phyloP scores from a whole-genome alignment of 2,888 invertebrate genomes.

The Noctua fimbriata region DNA sequence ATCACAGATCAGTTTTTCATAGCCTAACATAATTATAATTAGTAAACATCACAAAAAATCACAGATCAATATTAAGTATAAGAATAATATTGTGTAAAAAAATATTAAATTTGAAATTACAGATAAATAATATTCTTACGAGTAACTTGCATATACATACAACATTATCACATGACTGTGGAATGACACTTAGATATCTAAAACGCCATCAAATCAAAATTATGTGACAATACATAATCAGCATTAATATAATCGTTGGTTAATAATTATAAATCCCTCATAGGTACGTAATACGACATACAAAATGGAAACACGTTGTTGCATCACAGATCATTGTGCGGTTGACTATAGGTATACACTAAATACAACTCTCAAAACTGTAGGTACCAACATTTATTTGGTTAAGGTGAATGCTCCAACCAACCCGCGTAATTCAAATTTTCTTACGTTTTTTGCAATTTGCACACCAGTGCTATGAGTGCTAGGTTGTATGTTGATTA shows the following conservation, averaged over 20 bases:
- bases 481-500: too few species aligned
- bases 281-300: conserved; percentile 11
- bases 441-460: too few species aligned
- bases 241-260: conserved; percentile 13
- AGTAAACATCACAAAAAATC: too few species aligned
- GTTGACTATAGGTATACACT: conserved; percentile 6
- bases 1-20: conserved; percentile 11
- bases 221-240: neutral
- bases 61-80: too few species aligned
- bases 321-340: conserved; percentile 19
- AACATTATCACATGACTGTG: neutral
- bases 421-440: conserved; percentile 18
- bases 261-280: conserved; percentile 11
- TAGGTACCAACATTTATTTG: conserved; percentile 12
- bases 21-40: too few species aligned
- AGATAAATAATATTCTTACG: too few species aligned
- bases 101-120: too few species aligned
- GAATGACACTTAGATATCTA: conserved; percentile 11
- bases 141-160: too few species aligned
- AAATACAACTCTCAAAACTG: conserved; percentile 17
- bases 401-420: conserved; percentile 14
- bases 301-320: conserved; percentile 9
- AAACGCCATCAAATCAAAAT: conserved; percentile 8
- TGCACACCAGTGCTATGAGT: too few species aligned
- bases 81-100: too few species aligned